Evolutionary conservation across 2,113 vertebrate genomes (phyloP), one percentile per base, ranked within the genome.

Genomic region (Limnothrissa miodon): DNA sequence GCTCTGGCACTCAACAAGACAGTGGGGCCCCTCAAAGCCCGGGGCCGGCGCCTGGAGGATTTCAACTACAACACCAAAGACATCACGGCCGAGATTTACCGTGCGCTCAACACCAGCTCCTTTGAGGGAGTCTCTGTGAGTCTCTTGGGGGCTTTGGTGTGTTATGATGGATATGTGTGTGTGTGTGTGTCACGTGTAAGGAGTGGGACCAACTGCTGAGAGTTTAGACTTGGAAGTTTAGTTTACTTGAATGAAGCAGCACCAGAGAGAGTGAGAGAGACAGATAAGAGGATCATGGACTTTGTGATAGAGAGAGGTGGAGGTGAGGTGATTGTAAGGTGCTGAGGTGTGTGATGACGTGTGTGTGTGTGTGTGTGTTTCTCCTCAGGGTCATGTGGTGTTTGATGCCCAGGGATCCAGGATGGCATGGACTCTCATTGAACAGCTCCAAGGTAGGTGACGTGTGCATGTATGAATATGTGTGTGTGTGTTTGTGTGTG

Each of bases 41-140:
- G 91, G 33, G 96, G 96, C 0, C 87, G 97, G 7, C 92, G 96
- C 1, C 87, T 99, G 86, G 98, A 99, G 86, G 97, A 98, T 89
- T 99, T 99, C 92, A 99, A 99, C 92, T 99, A 99, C 87, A 98
- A 98, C 93, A 98, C 98, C 93, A 95, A 96, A 80, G 97, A 96
- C 87, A 98, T 99, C 86, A 99, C 97, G 0, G 93, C 97, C 0
- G 97, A 99, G 89, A 98, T 99, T 91, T 99, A 99, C 92, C 88
- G 96, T 1, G 98, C 98, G 0, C 96, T 99, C 92, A 99, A 99
- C 93, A 98, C 97, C 1, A 99, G 97, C 0, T 97, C 97, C 80
- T 99, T 99, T 0, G 97, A 99, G 82, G 98, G 97, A 0, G 97
- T 99, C 82, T 99, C 98, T 39, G 98, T 99, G 89, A 93, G 96